Percentiles rank a stretch among this genome's conserved stretches.
Conservation (phyloP, 2,113 vertebrate species). For the Thunnus maccoyii region DNA sequence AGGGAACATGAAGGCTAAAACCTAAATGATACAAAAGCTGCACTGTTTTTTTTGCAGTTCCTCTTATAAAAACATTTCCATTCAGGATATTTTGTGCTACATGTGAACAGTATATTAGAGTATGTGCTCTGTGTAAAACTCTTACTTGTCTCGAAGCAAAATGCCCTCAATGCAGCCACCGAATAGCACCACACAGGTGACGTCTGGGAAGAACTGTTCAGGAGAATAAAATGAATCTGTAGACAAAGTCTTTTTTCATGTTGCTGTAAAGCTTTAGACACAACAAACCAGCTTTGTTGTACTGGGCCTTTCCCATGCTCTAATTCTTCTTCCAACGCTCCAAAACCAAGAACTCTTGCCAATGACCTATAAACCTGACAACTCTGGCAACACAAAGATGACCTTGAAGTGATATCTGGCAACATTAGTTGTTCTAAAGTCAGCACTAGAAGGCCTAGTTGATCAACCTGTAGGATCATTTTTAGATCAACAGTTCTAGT, state of each 20-base stretch:
- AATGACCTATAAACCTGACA: not conserved
- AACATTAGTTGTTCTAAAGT: not conserved
- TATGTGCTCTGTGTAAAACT: not conserved
- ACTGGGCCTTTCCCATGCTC: not conserved
- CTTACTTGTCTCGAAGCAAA: constrained; percentile 96
- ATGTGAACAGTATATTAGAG: not conserved
- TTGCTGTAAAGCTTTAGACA: constrained; percentile 1
- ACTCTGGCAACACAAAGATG: too few relatives aligned
- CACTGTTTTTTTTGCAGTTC: not conserved
- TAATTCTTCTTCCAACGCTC: not conserved
- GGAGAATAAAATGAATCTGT: constrained; percentile 44
- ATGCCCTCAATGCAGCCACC: constrained; percentile 97
- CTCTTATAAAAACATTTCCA: not conserved
- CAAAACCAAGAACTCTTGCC: not conserved
- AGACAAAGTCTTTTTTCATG: not conserved
- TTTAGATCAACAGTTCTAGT: not conserved
- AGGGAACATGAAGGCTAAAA: not conserved
- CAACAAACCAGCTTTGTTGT: not conserved
- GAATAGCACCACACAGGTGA: constrained; percentile 93
- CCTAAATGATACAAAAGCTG: not conserved
- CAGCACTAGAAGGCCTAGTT: not conserved
- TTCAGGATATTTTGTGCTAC: not conserved
- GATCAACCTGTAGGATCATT: not conserved
- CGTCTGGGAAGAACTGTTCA: constrained; percentile 82
- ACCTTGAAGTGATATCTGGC: too few relatives aligned